Conservation (phyloP, 2,797 vertebrate species). For the Dallia pectoralis region DNA sequence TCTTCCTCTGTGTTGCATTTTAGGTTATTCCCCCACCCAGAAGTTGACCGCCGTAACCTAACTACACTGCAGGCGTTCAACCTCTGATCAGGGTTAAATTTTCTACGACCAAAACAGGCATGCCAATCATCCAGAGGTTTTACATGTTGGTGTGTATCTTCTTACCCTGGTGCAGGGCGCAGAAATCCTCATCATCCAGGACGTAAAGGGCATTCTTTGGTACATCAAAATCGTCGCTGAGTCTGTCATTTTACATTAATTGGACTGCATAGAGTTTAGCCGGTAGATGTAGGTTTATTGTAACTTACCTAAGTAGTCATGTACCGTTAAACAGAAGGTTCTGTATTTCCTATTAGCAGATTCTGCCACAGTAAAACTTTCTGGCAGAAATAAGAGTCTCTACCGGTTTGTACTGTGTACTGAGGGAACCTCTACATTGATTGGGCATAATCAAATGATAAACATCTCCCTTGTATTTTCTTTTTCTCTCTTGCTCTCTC, state of each 20-base stretch:
- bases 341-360: neutral
- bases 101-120: too few species aligned
- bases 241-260: neutral
- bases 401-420: neutral
- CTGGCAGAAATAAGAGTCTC: neutral
- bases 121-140: too few species aligned
- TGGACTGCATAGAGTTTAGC: neutral
- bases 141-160: too few species aligned
- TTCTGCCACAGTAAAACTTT: neutral
- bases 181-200: too few species aligned
- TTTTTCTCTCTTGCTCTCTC: neutral
- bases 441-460: neutral
- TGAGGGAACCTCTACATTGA: neutral
- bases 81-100: too few species aligned
- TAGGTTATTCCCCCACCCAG: too few species aligned
- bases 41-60: too few species aligned
- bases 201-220: too few species aligned
- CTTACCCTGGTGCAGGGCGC: too few species aligned
- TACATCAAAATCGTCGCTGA: too few species aligned
- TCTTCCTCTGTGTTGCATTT: too few species aligned
- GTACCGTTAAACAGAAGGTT: neutral
- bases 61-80: too few species aligned
- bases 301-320: neutral
- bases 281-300: neutral
- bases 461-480: neutral